Conservation (phyloP, 2,113 vertebrate genomes). For the Hystrix cristata region DNA sequence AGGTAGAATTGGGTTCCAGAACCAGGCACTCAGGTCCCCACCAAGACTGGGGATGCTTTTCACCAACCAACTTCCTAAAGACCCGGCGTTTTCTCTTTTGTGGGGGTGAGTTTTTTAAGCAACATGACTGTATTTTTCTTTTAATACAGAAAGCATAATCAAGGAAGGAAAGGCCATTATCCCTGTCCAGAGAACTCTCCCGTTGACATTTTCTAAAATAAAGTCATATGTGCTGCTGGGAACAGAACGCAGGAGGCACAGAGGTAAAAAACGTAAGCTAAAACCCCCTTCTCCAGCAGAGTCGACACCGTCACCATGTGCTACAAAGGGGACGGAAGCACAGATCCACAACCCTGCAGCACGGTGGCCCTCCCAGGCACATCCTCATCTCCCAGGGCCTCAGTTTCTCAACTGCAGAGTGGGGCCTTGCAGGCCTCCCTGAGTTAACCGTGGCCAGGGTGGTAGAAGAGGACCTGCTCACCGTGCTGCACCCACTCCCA, state of each 20-base stretch:
- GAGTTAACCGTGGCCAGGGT: fast-evolving
- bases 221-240: not conserved
- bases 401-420: not conserved
- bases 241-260: not conserved
- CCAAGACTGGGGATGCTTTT: not conserved
- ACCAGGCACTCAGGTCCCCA: fast-evolving
- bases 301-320: fast-evolving
- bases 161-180: not conserved
- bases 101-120: not conserved
- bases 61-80: not conserved
- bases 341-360: fast-evolving
- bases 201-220: not conserved
- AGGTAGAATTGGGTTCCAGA: fast-evolving
- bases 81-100: not conserved
- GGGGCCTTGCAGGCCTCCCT: fast-evolving
- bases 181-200: not conserved
- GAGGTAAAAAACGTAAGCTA: fast-evolving
- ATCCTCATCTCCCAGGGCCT: fast-evolving
- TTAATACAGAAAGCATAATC: not conserved
- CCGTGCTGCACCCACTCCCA: not conserved
- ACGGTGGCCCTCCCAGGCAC: not conserved
- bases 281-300: not conserved
- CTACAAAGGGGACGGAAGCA: not conserved
- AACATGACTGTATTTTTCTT: not conserved
- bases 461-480: not conserved